Evolutionary conservation across 2,797 vertebrate species (phyloP).

Genomic region (Sternarchorhynchus goeldii): DNA sequence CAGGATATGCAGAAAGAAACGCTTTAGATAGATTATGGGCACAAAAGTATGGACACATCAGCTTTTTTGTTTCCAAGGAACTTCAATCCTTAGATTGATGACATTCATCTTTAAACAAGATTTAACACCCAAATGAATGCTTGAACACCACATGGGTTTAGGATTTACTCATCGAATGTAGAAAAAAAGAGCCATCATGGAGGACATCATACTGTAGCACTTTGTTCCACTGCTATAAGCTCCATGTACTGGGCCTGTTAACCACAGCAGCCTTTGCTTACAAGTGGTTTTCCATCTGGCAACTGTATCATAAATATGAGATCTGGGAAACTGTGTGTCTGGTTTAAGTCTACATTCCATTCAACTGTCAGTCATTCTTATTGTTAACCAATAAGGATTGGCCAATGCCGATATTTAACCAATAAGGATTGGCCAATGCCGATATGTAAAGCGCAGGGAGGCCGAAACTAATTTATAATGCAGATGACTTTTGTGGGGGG

Average conservation of each 20-base stretch:
- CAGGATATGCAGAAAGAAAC: background rate
- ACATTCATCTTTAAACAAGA: background rate
- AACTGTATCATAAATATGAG: slow-evolving; percentile 4
- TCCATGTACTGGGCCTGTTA: slow-evolving; percentile 6
- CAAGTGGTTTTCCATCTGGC: slow-evolving; percentile 8
- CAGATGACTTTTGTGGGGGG: no score
- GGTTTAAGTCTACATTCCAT: background rate
- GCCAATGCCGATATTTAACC: no score
- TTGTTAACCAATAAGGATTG: no score
- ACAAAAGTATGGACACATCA: background rate
- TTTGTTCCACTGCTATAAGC: slow-evolving; percentile 3
- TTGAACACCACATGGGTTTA: background rate
- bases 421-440: no score
- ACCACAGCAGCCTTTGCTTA: background rate
- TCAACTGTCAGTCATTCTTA: background rate
- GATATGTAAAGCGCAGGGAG: no score
- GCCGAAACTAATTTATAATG: no score
- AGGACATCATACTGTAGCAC: background rate
- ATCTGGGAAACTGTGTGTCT: background rate
- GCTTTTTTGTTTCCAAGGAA: background rate
- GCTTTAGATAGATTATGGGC: background rate
- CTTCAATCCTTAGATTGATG: slow-evolving; percentile 1
- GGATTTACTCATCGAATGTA: background rate
- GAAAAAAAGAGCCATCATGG: background rate
- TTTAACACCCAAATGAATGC: background rate